Evolutionary conservation across 2,888 invertebrate species (phyloP), one percentile per base, ranked within the genome.

Genomic region (Athripsodes cinereus): DNA sequence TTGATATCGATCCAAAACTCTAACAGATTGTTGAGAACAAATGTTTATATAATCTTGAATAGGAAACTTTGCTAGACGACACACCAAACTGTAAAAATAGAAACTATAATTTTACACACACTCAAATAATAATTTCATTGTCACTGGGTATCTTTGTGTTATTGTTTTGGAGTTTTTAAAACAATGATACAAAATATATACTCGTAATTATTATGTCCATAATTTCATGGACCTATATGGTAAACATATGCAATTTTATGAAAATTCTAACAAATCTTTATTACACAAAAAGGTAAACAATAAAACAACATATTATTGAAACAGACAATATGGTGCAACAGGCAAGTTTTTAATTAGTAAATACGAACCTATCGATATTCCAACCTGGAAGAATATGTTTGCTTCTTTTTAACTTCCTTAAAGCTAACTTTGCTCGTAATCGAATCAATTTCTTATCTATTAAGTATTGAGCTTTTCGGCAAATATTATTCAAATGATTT

Each of bases 1-100:
- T 61, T 78, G 79, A 71, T 78, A 79, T 16, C 79, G 67, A 66
- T 79, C 79, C 10, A 78, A 64, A 0, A 79, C 72, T 51, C 78
- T 65, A 68, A 66, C 22, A 31, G 55, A 53, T 48, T 53, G 22
- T 56, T 59, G 55, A 19, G 21, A n/a, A 40, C 31, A 51, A 13
- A 26, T 6, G 20, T 26, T 22, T 16, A 26, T 40, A 34, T 19
- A 48, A 34, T 62, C 55, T 34, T 58, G 54, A 22, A 55, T 40
- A 19, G 63, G 63, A 56, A 58, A 62, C 55, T 63, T 60, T 10
- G 58, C 55, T 16, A 63, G 52, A 21, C 50, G 50, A 22, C 58
- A 55, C 10, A 63, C 61, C 26, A 63, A 50, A 46, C 61, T 63
- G 34, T 11, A 60, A 59, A 46, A 57, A 35, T 22, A 44, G 18